Percentiles rank a stretch among this genome's conserved stretches.
Conservation (phyloP, 92 coral and sea anemone species). For the Umimayanthus chanpuru region DNA sequence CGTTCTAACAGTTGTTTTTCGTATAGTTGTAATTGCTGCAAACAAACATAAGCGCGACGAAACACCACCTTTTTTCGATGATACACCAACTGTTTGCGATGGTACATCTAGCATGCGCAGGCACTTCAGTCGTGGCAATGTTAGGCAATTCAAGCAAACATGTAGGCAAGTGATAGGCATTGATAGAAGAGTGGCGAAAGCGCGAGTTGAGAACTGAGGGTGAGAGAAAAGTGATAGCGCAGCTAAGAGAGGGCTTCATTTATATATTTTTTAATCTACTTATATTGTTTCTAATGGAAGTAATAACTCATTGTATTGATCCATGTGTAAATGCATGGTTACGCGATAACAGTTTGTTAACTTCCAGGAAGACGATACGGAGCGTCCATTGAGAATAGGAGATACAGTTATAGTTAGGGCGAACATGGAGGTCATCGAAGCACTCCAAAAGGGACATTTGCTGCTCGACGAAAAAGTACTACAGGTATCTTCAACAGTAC, state of each 20-base stretch:
- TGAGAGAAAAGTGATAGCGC: no score
- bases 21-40: no score
- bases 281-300: not conserved
- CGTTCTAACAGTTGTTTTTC: no score
- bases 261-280: not conserved
- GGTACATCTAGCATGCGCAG: no score
- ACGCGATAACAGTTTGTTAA: not conserved
- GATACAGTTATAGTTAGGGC: not conserved
- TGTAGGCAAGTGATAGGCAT: no score
- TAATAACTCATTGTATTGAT: not conserved
- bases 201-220: no score
- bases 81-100: no score
- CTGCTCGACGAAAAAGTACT: not conserved
- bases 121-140: no score
- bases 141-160: no score
- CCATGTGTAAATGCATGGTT: not conserved
- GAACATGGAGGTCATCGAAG: not conserved
- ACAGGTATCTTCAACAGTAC: not conserved
- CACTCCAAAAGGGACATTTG: conserved; percentile 10
- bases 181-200: no score
- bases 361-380: not conserved
- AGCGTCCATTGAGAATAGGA: not conserved
- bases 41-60: no score
- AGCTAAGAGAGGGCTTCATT: not conserved
- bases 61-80: no score